Conservation (phyloP, 2,113 vertebrate genomes). For the Gavialis gangeticus region DNA sequence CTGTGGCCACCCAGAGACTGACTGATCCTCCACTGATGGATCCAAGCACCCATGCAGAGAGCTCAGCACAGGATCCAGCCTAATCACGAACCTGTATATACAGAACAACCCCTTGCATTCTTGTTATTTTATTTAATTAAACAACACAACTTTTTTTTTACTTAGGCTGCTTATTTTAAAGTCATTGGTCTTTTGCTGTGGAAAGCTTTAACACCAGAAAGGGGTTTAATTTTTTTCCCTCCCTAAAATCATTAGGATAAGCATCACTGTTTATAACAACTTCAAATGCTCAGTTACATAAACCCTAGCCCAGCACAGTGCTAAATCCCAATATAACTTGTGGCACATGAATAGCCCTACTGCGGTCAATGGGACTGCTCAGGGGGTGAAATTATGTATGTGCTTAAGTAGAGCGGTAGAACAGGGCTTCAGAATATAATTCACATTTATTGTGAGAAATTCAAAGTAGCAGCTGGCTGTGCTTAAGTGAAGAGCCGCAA, state of each 20-base stretch:
- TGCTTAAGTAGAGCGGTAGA: background rate
- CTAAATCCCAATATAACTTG: background rate
- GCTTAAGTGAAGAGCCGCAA: background rate
- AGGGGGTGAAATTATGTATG: background rate
- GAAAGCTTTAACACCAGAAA: slow-evolving; percentile 25
- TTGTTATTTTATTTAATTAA: background rate
- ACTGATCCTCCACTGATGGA: background rate
- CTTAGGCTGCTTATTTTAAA: no score
- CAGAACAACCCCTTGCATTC: background rate
- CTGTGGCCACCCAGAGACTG: background rate
- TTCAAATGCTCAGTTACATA: background rate
- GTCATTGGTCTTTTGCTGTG: background rate
- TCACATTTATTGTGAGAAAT: no score
- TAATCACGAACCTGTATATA: no score
- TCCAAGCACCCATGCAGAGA: background rate
- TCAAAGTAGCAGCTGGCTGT: background rate
- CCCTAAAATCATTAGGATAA: background rate
- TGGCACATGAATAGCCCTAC: accelerated
- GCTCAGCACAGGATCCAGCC: background rate
- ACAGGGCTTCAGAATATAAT: background rate
- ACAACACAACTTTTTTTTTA: background rate
- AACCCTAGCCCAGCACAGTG: background rate
- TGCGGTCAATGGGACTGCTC: background rate
- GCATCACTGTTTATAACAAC: background rate
- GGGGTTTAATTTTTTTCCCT: background rate